phyloP scores from a whole-genome alignment of 35 echinoderm and acorn worm genomes.

The Stichopus chloronotus region DNA sequence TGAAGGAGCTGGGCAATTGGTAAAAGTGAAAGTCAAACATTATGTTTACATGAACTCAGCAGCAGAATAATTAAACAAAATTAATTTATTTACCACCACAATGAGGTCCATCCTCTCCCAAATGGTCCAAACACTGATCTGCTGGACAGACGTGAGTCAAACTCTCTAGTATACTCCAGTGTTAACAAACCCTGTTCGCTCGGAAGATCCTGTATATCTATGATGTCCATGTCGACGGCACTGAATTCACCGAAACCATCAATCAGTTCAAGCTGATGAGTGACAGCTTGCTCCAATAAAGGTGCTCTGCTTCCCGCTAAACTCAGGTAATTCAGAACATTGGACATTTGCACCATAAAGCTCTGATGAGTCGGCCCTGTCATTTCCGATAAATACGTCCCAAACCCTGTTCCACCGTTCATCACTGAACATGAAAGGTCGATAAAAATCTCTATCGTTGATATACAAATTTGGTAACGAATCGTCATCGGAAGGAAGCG shows the following conservation, averaged over 20 bases:
- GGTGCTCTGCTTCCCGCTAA: not conserved
- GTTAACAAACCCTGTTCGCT: conserved; percentile 12
- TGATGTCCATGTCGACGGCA: not conserved
- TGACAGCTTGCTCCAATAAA: conserved; percentile 16
- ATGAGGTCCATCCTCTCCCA: conserved; percentile 37
- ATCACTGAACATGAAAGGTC: conserved; percentile 37
- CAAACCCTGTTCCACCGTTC: conserved; percentile 44
- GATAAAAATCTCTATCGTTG: conserved; percentile 26
- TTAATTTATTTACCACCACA: conserved; percentile 40
- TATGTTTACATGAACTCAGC: too few species aligned
- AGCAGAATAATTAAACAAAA: not conserved
- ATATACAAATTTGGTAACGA: conserved; percentile 20
- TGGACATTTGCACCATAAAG: conserved; percentile 37
- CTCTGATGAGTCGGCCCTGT: conserved; percentile 23
- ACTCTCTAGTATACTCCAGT: not conserved
- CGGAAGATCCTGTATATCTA: not conserved
- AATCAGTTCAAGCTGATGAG: conserved; percentile 25
- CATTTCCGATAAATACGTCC: conserved; percentile 14
- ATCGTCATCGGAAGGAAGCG: conserved; percentile 3
- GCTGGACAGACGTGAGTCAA: conserved; percentile 14
- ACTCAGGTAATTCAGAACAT: conserved; percentile 13
- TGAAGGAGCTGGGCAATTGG: too few species aligned
- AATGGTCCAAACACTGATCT: conserved; percentile 30
- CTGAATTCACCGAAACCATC: conserved; percentile 43
- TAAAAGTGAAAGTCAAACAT: too few species aligned